These are phyloP conservation scores for Goniozus legneri DNA, from an alignment of 1,140 invertebrate species.

Conservation along the genomic window DNA sequence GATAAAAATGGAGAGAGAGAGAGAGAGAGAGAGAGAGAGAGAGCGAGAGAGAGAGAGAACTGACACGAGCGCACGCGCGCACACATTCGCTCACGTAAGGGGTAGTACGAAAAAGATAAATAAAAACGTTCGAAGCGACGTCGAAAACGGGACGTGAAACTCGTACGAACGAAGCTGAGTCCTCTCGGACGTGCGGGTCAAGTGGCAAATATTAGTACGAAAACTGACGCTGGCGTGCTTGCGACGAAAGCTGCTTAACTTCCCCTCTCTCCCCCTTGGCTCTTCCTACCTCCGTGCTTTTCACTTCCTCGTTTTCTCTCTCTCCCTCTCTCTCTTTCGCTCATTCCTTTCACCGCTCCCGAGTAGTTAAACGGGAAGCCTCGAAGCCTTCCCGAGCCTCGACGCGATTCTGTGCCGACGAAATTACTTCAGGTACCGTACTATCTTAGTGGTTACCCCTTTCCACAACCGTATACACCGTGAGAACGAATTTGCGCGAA, in stretches of 20 bases:
- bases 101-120: constrained; percentile 3
- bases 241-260: constrained; percentile 53
- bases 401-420: too few species aligned
- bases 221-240: constrained; percentile 43
- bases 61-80: neutral
- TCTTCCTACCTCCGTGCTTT: constrained; percentile 8
- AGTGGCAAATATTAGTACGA: constrained; percentile 56
- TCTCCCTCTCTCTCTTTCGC: neutral
- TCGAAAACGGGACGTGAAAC: too few species aligned
- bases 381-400: too few species aligned
- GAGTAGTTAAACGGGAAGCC: too few species aligned
- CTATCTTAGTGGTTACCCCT: too few species aligned
- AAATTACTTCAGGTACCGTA: too few species aligned
- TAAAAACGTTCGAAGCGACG: too few species aligned
- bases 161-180: too few species aligned
- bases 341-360: constrained; percentile 19
- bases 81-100: constrained; percentile 13
- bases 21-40: constrained; percentile 1
- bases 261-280: constrained; percentile 14
- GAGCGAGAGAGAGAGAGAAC: constrained; percentile 4
- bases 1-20: too few species aligned
- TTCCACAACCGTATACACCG: constrained; percentile 11
- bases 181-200: too few species aligned
- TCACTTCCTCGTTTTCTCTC: neutral
- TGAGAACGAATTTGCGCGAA: constrained; percentile 30